These are phyloP conservation scores for Oenanthe melanoleuca DNA, from an alignment of 2,113 vertebrate genomes.

Conservation along the genomic window DNA sequence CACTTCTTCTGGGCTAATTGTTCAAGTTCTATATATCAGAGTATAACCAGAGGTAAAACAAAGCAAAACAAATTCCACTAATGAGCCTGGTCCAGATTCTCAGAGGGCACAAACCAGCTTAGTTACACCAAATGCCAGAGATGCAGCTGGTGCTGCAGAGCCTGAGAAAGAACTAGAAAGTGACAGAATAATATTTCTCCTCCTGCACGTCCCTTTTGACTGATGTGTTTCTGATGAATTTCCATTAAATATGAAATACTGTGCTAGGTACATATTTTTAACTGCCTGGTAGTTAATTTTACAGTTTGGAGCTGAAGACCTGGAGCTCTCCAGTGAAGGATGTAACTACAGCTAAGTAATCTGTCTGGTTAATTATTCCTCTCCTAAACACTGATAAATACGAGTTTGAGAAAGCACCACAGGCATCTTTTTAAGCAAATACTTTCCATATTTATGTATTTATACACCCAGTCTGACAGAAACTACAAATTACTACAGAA, in stretches of 20 bases:
- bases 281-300: conserved; percentile 43
- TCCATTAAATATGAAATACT: conserved; percentile 52
- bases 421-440: not conserved
- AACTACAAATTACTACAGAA: not conserved
- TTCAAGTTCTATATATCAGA: conserved; percentile 16
- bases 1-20: conserved; percentile 41
- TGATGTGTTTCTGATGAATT: conserved; percentile 43
- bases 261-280: conserved; percentile 39
- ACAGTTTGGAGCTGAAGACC: not conserved
- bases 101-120: not conserved
- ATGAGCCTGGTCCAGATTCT: not conserved
- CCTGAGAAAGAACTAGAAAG: not conserved
- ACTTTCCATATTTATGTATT: conserved; percentile 2
- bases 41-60: conserved; percentile 8
- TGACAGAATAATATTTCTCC: not conserved
- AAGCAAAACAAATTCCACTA: conserved; percentile 26
- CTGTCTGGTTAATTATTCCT: conserved; percentile 25
- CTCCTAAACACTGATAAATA: conserved; percentile 18
- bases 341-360: conserved; percentile 13
- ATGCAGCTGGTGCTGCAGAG: not conserved
- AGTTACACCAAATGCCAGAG: not conserved
- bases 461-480: not conserved
- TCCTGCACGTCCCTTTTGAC: not conserved
- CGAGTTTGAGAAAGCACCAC: not conserved
- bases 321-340: not conserved